Percentiles rank a stretch among this genome's conserved stretches.
Evolutionary conservation across 2,797 vertebrate genomes (phyloP).

Genomic region (Lates japonicus): DNA sequence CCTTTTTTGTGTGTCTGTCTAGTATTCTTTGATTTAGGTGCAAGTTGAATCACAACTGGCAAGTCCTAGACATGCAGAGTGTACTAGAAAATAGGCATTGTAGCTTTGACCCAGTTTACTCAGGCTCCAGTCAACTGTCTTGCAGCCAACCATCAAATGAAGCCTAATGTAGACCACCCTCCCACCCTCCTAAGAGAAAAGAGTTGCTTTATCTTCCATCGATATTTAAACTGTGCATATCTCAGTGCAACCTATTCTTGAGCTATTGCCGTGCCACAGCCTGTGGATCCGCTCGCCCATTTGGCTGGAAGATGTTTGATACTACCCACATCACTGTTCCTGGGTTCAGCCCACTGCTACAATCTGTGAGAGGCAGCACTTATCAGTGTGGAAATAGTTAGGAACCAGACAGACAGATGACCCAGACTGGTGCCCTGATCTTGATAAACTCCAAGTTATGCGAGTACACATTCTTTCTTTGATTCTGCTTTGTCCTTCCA

Average conservation of each 20-base stretch:
- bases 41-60: conserved; percentile 30
- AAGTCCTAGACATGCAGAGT: conserved; percentile 26
- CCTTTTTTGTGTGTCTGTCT: conserved; percentile 15
- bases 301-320: conserved; percentile 59
- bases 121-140: conserved; percentile 58
- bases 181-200: conserved; percentile 38
- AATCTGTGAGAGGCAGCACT: conserved; percentile 57
- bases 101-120: conserved; percentile 67
- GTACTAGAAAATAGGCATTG: conserved; percentile 19
- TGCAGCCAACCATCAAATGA: conserved; percentile 47
- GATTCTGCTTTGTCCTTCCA: conserved; percentile 61
- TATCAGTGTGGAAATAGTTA: conserved; percentile 62
- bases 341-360: conserved; percentile 47
- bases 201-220: conserved; percentile 51
- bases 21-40: conserved; percentile 38
- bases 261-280: conserved; percentile 53
- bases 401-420: conserved; percentile 67
- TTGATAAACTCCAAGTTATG: conserved; percentile 69
- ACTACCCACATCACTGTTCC: conserved; percentile 54
- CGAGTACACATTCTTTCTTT: conserved; percentile 52
- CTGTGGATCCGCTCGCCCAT: conserved; percentile 55
- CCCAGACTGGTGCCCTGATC: conserved; percentile 67
- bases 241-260: conserved; percentile 53
- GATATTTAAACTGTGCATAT: conserved; percentile 61
- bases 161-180: conserved; percentile 52